Evolutionary conservation across 2,888 invertebrate species (phyloP).

Genomic region (Tachina grossa): DNA sequence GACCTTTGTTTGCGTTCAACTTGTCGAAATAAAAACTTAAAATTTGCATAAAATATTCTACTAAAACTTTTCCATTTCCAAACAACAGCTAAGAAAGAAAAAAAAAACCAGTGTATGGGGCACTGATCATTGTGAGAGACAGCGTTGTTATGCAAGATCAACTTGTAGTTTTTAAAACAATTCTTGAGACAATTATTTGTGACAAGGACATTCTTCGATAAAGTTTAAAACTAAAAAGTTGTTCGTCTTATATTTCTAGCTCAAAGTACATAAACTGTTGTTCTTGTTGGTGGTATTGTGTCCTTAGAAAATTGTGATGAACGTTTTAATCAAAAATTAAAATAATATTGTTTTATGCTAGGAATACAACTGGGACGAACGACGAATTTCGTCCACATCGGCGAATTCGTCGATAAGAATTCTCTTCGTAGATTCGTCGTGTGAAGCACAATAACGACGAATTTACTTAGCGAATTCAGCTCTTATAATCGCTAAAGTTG

Average conservation of each 20-base stretch:
- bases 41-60: conserved; percentile 57
- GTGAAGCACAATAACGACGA: too few species aligned
- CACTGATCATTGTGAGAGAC: conserved; percentile 13
- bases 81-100: neutral
- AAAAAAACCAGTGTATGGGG: neutral
- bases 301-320: conserved; percentile 3
- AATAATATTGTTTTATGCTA: too few species aligned
- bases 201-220: conserved; percentile 46
- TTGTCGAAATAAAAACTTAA: conserved; percentile 41
- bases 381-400: too few species aligned
- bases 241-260: conserved; percentile 8
- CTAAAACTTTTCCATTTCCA: conserved; percentile 35
- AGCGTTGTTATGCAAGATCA: conserved; percentile 4
- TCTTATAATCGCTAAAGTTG: too few species aligned
- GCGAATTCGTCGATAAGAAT: too few species aligned
- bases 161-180: conserved; percentile 35
- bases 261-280: conserved; percentile 17
- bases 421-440: too few species aligned
- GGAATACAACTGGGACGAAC: too few species aligned
- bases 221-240: conserved; percentile 41
- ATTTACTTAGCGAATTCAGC: too few species aligned
- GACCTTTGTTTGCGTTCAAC: conserved; percentile 43
- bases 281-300: neutral
- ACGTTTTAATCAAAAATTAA: conserved; percentile 42
- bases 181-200: conserved; percentile 57